These are phyloP conservation scores for Agriopis aurantiaria DNA, from an alignment of 2,888 invertebrate genomes.

Conservation along the genomic window DNA sequence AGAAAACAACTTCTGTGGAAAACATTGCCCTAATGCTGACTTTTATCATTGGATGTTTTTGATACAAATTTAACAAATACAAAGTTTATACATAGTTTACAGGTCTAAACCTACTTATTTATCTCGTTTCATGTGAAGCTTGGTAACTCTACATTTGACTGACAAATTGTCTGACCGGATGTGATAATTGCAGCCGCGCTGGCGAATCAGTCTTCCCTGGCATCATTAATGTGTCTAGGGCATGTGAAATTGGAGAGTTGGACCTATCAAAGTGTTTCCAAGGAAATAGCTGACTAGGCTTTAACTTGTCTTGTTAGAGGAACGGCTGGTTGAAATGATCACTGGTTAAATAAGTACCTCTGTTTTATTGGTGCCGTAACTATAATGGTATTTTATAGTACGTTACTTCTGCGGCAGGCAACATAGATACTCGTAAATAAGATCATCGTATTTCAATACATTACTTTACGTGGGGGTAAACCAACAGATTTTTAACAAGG, in stretches of 20 bases:
- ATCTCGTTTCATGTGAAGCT: not conserved
- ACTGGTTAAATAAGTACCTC: not conserved
- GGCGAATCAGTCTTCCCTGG: slow-evolving; percentile 26
- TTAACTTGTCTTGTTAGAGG: not conserved
- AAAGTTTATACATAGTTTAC: too few species aligned
- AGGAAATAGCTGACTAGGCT: slow-evolving; percentile 12
- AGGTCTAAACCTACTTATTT: not conserved
- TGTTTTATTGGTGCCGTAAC: not conserved
- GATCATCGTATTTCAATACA: too few species aligned
- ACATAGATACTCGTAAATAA: too few species aligned
- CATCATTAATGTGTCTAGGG: slow-evolving; percentile 39
- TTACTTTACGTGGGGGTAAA: too few species aligned
- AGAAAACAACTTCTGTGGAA: too few species aligned
- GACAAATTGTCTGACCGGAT: slow-evolving; percentile 60
- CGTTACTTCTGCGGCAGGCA: too few species aligned
- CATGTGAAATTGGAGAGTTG: slow-evolving; percentile 24
- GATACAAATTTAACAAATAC: too few species aligned
- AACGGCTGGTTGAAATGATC: not conserved
- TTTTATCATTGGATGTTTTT: too few species aligned
- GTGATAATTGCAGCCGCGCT: slow-evolving; percentile 53
- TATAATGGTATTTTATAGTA: not conserved
- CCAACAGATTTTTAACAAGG: too few species aligned
- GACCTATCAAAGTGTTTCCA: slow-evolving; percentile 21
- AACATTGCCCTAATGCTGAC: too few species aligned
- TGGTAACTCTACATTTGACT: slow-evolving; percentile 41